Percentiles rank a stretch among this genome's conserved stretches.
Evolutionary conservation across 2,797 vertebrate species (phyloP).

Genomic region (Enteromius anoplus): DNA sequence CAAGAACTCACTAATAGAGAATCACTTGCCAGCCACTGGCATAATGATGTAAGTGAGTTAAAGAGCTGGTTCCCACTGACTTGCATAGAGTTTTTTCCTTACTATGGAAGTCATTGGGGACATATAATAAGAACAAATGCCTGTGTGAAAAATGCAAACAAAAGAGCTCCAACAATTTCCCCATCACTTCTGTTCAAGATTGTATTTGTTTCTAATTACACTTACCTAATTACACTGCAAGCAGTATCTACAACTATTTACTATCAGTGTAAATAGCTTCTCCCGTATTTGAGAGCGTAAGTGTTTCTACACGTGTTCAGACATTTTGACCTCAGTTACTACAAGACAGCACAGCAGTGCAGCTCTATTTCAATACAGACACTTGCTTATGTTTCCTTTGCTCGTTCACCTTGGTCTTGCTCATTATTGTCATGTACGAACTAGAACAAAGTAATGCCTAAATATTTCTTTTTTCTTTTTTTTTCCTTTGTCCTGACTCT

Average conservation of each 20-base stretch:
- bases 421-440: background rate
- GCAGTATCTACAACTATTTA: background rate
- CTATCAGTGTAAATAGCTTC: background rate
- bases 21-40: background rate
- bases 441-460: background rate
- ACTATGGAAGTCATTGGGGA: too few relatives aligned
- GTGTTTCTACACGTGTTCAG: background rate
- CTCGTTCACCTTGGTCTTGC: slow-evolving; percentile 16
- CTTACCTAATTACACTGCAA: background rate
- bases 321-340: background rate
- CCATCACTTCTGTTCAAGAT: too few relatives aligned
- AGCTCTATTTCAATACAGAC: background rate
- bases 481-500: slow-evolving; percentile 19
- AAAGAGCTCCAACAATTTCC: background rate
- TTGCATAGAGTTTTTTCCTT: too few relatives aligned
- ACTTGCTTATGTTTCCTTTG: background rate
- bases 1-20: background rate
- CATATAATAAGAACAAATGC: too few relatives aligned
- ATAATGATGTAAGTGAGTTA: background rate
- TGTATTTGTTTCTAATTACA: background rate
- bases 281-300: background rate
- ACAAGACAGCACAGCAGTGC: background rate
- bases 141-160: background rate
- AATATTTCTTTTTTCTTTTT: background rate
- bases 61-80: too few relatives aligned